A percentile compares a stretch with the other conserved stretches of the same genome.
Conservation (phyloP, 2,888 invertebrate species). For the Caenorhabditis virilis region DNA sequence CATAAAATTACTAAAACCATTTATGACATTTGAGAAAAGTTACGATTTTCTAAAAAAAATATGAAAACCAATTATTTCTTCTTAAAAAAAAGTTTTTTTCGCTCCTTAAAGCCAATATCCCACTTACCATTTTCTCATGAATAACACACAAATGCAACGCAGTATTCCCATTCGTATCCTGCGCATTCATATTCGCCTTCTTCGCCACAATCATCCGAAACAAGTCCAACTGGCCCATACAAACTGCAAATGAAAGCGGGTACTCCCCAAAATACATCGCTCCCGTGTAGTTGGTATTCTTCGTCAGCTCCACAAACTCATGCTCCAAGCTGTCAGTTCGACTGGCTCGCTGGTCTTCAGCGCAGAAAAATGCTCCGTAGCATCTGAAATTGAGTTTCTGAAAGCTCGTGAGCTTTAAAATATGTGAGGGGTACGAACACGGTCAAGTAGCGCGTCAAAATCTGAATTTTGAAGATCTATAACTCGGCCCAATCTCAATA, state of each 20-base stretch:
- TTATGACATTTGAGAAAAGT: too few species aligned
- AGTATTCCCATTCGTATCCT: constrained; percentile 96
- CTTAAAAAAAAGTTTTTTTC: too few species aligned
- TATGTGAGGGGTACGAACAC: too few species aligned
- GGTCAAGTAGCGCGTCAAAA: too few species aligned
- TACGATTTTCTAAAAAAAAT: too few species aligned
- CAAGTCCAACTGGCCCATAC: constrained; percentile 89
- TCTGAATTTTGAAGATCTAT: too few species aligned
- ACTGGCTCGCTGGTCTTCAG: constrained; percentile 81
- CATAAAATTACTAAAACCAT: too few species aligned
- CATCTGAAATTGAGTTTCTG: too few species aligned
- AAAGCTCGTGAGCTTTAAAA: too few species aligned
- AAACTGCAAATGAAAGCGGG: constrained; percentile 92
- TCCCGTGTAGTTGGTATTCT: constrained; percentile 85
- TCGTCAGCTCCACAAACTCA: constrained; percentile 84
- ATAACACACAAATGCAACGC: constrained; percentile 94
- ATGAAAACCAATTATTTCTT: too few species aligned
- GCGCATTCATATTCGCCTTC: constrained; percentile 84
- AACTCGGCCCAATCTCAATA: too few species aligned
- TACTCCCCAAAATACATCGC: constrained; percentile 97
- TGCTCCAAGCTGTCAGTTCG: constrained; percentile 83
- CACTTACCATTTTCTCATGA: constrained; percentile 86
- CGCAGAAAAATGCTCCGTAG: constrained; percentile 90
- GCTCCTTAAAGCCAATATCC: too few species aligned
- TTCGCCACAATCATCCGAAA: constrained; percentile 86